Percentiles rank a stretch among this genome's conserved stretches.
Evolutionary conservation across 2,888 invertebrate species (phyloP).

Genomic region (Coecobrya sp.): DNA sequence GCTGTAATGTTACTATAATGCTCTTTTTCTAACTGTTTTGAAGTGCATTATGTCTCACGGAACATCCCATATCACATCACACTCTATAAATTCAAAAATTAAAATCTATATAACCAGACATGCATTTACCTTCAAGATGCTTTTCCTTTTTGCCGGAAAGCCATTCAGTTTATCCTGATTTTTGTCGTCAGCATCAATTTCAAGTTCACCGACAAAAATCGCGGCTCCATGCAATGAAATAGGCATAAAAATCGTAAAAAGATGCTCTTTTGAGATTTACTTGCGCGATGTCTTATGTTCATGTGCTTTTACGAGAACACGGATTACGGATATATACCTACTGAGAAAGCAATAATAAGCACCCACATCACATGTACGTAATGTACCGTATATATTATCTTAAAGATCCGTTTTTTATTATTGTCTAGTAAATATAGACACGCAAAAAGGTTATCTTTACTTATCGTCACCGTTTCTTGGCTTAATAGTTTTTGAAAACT

Average conservation of each 20-base stretch:
- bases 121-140: slow-evolving; percentile 7
- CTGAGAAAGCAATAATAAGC: slow-evolving; percentile 39
- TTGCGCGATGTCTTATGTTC: background rate
- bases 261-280: background rate
- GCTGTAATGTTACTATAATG: too few species aligned
- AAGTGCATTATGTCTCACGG: background rate
- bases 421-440: slow-evolving; percentile 31
- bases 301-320: slow-evolving; percentile 9
- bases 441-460: slow-evolving; percentile 44
- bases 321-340: slow-evolving; percentile 26
- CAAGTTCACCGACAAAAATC: slow-evolving; percentile 74
- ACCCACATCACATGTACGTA: slow-evolving; percentile 5
- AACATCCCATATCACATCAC: slow-evolving; percentile 1
- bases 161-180: slow-evolving; percentile 37
- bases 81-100: slow-evolving; percentile 48
- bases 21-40: background rate
- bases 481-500: slow-evolving; percentile 10
- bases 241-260: background rate
- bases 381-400: background rate
- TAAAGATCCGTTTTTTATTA: slow-evolving; percentile 13
- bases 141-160: slow-evolving; percentile 17
- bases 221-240: background rate
- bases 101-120: background rate
- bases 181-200: slow-evolving; percentile 74
- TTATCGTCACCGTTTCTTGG: slow-evolving; percentile 58